Conservation (phyloP, 2,113 vertebrate species). For the Hemicordylus capensis region DNA sequence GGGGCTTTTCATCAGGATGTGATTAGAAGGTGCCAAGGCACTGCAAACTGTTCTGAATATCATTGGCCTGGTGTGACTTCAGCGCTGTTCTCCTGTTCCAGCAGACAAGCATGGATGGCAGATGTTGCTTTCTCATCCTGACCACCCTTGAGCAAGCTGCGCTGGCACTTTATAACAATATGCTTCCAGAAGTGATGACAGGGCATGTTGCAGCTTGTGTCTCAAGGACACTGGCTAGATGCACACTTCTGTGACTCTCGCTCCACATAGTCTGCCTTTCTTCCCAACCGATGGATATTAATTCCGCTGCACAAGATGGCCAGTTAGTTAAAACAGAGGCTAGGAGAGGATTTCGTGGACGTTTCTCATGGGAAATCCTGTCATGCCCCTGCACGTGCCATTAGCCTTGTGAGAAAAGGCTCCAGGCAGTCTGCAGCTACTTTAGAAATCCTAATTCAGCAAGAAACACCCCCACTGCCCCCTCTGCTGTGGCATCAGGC, state of each 20-base stretch:
- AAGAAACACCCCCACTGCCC: background rate
- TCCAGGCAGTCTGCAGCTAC: background rate
- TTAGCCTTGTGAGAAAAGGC: background rate
- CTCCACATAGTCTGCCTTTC: background rate
- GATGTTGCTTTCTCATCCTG: slow-evolving; percentile 32
- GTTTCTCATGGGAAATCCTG: background rate
- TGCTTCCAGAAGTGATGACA: background rate
- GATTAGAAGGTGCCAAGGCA: slow-evolving; percentile 8
- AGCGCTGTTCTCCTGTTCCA: slow-evolving; percentile 3
- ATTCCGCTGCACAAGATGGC: slow-evolving; percentile 16
- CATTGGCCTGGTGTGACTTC: slow-evolving; percentile 1
- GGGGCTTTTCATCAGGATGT: background rate
- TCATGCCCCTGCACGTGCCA: background rate
- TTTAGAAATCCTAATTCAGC: background rate
- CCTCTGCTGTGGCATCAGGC: background rate
- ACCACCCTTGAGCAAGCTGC: slow-evolving; percentile 17
- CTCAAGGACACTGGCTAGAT: background rate
- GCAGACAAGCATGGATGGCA: slow-evolving; percentile 29
- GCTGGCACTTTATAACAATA: background rate
- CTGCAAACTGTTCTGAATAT: slow-evolving; percentile 9
- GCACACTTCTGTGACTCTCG: fast-evolving
- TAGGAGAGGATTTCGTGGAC: background rate
- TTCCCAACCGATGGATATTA: background rate
- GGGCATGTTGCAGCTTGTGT: background rate
- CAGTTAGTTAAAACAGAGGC: background rate